Evolutionary conservation across 2,113 vertebrate genomes (phyloP), one percentile per base, ranked within the genome.

Genomic region (Misgurnus anguillicaudatus): DNA sequence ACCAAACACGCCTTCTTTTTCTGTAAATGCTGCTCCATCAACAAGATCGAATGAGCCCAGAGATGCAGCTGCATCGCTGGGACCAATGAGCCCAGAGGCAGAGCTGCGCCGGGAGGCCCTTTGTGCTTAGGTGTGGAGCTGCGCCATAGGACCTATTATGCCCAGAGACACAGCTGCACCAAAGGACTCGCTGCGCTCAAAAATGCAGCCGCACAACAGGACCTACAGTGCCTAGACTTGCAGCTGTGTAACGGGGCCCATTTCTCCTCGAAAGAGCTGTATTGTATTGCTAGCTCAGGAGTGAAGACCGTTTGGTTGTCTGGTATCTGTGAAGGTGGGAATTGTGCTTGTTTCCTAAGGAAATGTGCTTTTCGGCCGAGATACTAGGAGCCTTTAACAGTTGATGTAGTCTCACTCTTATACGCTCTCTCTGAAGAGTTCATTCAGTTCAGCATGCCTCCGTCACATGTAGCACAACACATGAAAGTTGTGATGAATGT

Each of bases 301-400:
- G 60, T 47, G 5, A 38, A 31, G 57, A 48, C 41, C 5, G 60
- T 72, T 69, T 24, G 57, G 66, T 74, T 70, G 19, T 75, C 64
- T 68, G 85, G 86, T 88, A 89, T 85, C 85, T 77, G 85, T 89
- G 72, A 85, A 91, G 87, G 87, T 91, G 92, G 93, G 91, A 90
- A 94, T 92, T 91, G 91, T 90, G 89, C 90, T 91, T 88, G 90
- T 89, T 94, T 93, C 92, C 92, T 92, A 93, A 84, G 92, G 92
- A 93, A 93, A 93, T 91, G 87, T 90, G 88, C 89, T 91, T 74
- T 90, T 75, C 91, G 83, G 88, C 87, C 75, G 16, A 61, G 84
- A 88, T 86, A 76, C 87, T 83, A 76, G 84, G 79, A 90, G 83
- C 85, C 79, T 75, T 72, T 80, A 72, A 65, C 17, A 10, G 76